Evolutionary conservation across 1,140 invertebrate genomes (phyloP), one percentile per base, ranked within the genome.

Genomic region (Tribolium castaneum): DNA sequence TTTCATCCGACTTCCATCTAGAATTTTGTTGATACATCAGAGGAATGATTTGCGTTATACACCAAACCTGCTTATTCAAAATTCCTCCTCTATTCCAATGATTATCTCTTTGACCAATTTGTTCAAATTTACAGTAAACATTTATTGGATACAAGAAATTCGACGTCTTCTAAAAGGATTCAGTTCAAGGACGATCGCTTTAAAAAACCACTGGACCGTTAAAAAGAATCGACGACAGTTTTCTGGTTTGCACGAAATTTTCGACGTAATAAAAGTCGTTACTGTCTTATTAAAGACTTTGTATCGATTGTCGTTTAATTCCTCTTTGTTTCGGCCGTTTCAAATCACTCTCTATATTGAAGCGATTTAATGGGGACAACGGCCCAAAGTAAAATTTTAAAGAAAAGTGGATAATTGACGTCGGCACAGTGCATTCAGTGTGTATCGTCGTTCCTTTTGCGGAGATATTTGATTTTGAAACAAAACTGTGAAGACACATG

Each of bases 51-150:
- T 59, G 19, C 54, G 19, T 59, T 22, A 59, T 25, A 59, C 19
- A 59, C 54, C 54, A 59, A 59, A 59, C 54, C 54, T 25, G 19
- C 54, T 59, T 59, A 59, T 25, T 59, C 19, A 66, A 66, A 6
- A 34, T 66, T 35, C 30, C 13, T 12, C 22, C 16, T n/a, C 54
- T 12, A 34, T 66, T 35, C 30, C 30, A 5, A 34, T 35, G 59
- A 66, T 66, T 13, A 34, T 66, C 59, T 59, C 59, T 66, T 66
- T 66, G 59, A 66, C 30, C 59, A 66, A 66, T 66, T 62, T 62
- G 56, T 62, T 35, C 25, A 62, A 62, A 62, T 62, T 62, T 66
- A 35, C 59, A 35, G 59, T 22, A 66, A 66, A 66, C 59, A 39
- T 35, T 66, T 66, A 66, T 35, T 35, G 59, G 59, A 66, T 66